Conservation (phyloP, 2,888 invertebrate species). For the Caradrina kadenii region DNA sequence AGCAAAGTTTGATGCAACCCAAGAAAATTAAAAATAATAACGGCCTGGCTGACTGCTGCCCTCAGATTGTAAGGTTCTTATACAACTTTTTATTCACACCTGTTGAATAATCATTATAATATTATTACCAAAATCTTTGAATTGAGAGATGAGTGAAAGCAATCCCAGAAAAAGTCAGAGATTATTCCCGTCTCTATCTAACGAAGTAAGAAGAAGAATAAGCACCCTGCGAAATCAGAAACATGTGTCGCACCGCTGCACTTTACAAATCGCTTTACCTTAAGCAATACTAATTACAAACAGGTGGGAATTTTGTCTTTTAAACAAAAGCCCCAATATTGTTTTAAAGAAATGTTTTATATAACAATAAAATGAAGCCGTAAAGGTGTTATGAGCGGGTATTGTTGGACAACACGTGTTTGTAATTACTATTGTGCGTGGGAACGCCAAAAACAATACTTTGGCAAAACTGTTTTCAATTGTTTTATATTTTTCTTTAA, state of each 20-base stretch:
- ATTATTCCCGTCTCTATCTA: not conserved
- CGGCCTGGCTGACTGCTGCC: no score
- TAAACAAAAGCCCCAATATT: constrained; percentile 33
- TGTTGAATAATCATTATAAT: not conserved
- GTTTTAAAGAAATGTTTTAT: constrained; percentile 53
- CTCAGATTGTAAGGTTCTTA: not conserved
- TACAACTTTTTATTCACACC: not conserved
- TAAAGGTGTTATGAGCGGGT: constrained; percentile 61
- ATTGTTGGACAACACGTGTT: constrained; percentile 74
- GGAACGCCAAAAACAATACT: constrained; percentile 57
- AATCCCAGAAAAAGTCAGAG: not conserved
- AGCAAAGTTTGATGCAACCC: no score
- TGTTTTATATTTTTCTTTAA: not conserved
- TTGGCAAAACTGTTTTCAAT: constrained; percentile 39
- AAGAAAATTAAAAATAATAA: no score
- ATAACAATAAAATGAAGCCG: constrained; percentile 61
- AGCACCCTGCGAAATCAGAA: constrained; percentile 27
- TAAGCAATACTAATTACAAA: constrained; percentile 51
- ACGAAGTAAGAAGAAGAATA: not conserved
- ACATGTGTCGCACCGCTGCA: constrained; percentile 41
- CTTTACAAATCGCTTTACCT: constrained; percentile 34
- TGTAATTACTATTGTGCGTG: constrained; percentile 67
- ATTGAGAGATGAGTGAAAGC: constrained; percentile 5
- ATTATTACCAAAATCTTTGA: not conserved
- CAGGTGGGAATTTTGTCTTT: constrained; percentile 46